Conservation (phyloP, 2,888 invertebrate genomes). For the Trisateles emortualis region DNA sequence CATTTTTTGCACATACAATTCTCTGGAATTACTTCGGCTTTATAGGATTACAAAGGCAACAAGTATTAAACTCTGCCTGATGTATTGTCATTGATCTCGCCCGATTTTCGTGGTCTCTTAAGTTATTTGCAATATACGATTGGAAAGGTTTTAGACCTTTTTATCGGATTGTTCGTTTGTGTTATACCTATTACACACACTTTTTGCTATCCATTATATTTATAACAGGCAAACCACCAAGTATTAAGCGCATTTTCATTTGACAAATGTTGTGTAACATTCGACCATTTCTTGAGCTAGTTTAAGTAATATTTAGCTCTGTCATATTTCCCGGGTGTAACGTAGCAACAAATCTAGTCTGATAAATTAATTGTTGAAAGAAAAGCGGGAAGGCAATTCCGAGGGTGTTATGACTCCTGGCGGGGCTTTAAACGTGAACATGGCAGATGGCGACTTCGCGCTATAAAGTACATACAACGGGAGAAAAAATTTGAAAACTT, state of each 20-base stretch:
- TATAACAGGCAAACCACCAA: background rate
- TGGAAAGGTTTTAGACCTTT: constrained; percentile 16
- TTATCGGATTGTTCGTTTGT: constrained; percentile 19
- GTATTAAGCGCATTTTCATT: constrained; percentile 8
- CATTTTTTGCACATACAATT: constrained; percentile 27
- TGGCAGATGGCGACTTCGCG: constrained; percentile 56
- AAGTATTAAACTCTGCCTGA: constrained; percentile 40
- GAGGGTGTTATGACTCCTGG: constrained; percentile 49
- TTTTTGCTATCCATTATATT: constrained; percentile 1
- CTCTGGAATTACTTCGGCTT: constrained; percentile 33
- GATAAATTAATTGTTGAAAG: constrained; percentile 49
- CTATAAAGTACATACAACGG: constrained; percentile 40
- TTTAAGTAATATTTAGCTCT: constrained; percentile 31
- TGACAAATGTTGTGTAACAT: constrained; percentile 18
- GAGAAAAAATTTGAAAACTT: constrained; percentile 66
- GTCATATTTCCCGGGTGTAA: constrained; percentile 32
- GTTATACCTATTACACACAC: constrained; percentile 20
- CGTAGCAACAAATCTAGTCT: constrained; percentile 33
- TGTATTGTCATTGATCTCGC: constrained; percentile 45
- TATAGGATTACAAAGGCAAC: constrained; percentile 39
- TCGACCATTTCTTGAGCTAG: constrained; percentile 9
- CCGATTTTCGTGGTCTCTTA: constrained; percentile 27
- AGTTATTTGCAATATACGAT: constrained; percentile 29
- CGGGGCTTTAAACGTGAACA: constrained; percentile 52
- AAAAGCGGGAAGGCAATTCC: constrained; percentile 52